Evolutionary conservation across 1,140 invertebrate species (phyloP).

Genomic region (Nymphalis io): DNA sequence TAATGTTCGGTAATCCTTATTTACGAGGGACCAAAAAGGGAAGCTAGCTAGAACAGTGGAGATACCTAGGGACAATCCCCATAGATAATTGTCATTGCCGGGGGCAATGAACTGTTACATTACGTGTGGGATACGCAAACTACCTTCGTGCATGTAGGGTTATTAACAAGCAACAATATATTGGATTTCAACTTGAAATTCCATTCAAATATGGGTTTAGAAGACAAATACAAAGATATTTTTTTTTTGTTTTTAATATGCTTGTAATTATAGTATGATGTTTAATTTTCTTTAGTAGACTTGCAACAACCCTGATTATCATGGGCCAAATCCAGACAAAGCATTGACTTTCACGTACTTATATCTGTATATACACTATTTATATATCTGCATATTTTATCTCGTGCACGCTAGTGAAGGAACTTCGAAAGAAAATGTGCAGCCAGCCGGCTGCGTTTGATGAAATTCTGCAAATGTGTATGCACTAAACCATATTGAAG

Average conservation of each 20-base stretch:
- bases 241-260: background rate
- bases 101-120: slow-evolving; percentile 54
- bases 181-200: background rate
- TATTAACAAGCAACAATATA: background rate
- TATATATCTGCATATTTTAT: too few relatives aligned
- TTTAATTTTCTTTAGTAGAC: too few relatives aligned
- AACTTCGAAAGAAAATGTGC: too few relatives aligned
- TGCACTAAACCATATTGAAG: too few relatives aligned
- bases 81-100: slow-evolving; percentile 51
- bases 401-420: too few relatives aligned
- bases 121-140: slow-evolving; percentile 36
- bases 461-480: too few relatives aligned
- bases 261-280: too few relatives aligned
- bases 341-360: too few relatives aligned
- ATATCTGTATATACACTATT: too few relatives aligned
- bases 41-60: slow-evolving; percentile 3
- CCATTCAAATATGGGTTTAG: background rate
- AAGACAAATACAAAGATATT: background rate
- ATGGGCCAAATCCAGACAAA: too few relatives aligned
- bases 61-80: slow-evolving; percentile 42
- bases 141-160: background rate
- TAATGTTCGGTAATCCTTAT: slow-evolving; percentile 8
- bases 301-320: too few relatives aligned
- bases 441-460: too few relatives aligned
- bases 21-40: slow-evolving; percentile 9